These are phyloP conservation scores for Podotricha telesiphe DNA, from an alignment of 2,888 invertebrate species.

Conservation along the genomic window DNA sequence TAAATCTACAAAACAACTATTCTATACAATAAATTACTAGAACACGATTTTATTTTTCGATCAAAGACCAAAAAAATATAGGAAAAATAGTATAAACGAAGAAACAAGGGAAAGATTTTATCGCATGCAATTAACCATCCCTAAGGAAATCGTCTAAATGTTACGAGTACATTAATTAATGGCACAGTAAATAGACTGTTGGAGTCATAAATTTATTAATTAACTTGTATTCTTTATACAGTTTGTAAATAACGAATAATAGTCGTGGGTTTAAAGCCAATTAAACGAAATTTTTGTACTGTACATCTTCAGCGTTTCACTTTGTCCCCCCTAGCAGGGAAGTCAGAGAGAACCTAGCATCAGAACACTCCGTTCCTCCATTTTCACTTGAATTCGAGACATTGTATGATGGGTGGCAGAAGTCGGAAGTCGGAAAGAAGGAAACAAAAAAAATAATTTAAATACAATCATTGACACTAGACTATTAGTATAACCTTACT, in stretches of 20 bases:
- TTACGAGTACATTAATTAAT: conserved; percentile 47
- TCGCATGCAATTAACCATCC: conserved; percentile 41
- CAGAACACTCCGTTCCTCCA: no score
- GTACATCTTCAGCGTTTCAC: no score
- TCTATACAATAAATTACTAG: not conserved
- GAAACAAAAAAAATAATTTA: no score
- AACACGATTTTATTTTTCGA: not conserved
- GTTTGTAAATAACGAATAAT: not conserved
- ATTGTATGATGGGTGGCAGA: no score
- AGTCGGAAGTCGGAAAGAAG: no score
- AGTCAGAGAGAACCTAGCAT: no score
- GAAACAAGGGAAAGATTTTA: conserved; percentile 39
- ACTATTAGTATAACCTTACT: no score
- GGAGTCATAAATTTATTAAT: conserved; percentile 50
- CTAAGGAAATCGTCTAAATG: conserved; percentile 45
- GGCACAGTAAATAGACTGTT: conserved; percentile 46
- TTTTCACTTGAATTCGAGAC: no score
- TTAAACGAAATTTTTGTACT: not conserved
- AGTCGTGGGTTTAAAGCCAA: not conserved
- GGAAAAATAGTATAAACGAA: conserved; percentile 18
- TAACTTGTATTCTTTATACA: conserved; percentile 31
- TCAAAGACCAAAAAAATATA: not conserved
- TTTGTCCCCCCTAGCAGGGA: no score
- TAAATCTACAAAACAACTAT: no score
- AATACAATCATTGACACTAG: no score